Percentiles rank a stretch among this genome's conserved stretches.
Evolutionary conservation across 2,113 vertebrate species (phyloP).

Genomic region (Psammodynastes pulverulentus): DNA sequence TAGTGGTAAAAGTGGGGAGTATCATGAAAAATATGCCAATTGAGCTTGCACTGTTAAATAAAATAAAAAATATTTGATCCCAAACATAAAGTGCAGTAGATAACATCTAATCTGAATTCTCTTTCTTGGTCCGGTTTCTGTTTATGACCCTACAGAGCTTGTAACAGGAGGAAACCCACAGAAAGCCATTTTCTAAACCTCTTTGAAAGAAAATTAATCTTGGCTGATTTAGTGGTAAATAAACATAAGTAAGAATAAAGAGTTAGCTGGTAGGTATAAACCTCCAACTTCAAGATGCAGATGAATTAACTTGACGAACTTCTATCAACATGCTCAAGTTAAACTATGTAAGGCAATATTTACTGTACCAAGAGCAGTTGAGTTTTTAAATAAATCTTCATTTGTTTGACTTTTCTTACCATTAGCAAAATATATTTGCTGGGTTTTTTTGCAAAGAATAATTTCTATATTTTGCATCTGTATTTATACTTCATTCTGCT

Average conservation of each 20-base stretch:
- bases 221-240: neutral
- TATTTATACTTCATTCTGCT: neutral
- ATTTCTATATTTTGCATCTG: neutral
- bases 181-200: neutral
- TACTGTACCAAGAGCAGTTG: neutral
- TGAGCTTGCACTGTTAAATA: neutral
- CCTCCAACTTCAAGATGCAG: neutral
- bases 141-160: neutral
- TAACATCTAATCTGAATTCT: neutral
- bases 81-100: neutral
- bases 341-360: neutral
- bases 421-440: neutral
- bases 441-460: neutral
- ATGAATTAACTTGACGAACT: neutral
- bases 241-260: neutral
- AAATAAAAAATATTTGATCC: neutral
- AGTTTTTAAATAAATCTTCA: neutral
- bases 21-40: neutral
- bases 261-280: neutral
- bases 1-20: neutral
- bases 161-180: neutral
- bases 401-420: neutral
- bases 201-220: neutral
- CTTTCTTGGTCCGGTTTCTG: neutral
- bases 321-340: neutral